Evolutionary conservation across 2,888 invertebrate species (phyloP).

Genomic region (Loripinus fragilis): DNA sequence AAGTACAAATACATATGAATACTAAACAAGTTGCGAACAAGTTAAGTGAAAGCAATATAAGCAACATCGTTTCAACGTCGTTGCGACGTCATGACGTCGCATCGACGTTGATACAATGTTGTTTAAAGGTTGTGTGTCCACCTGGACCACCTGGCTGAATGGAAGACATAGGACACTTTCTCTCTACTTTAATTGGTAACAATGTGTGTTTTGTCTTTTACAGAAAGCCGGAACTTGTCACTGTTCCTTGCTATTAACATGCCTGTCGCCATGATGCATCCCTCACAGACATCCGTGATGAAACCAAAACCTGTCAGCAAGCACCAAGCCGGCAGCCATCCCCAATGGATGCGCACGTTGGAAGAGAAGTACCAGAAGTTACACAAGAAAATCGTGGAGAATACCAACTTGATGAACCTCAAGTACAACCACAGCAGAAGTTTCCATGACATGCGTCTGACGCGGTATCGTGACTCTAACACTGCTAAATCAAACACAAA

Average conservation of each 20-base stretch:
- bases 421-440: constrained; percentile 40
- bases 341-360: constrained; percentile 75
- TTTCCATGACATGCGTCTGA: constrained; percentile 47
- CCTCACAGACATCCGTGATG: constrained; percentile 33
- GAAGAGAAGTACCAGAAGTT: constrained; percentile 75
- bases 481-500: constrained; percentile 23
- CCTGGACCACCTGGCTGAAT: no score
- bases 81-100: no score
- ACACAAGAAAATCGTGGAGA: constrained; percentile 73
- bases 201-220: neutral
- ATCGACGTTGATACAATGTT: no score
- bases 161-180: no score
- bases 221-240: neutral
- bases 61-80: no score
- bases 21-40: no score
- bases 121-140: no score
- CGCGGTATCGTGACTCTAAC: constrained; percentile 42
- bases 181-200: no score
- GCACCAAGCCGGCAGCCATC: constrained; percentile 48
- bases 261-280: constrained; percentile 41
- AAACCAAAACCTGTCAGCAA: constrained; percentile 30
- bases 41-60: no score
- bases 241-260: neutral
- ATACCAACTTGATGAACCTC: constrained; percentile 32
- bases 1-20: no score